These are phyloP conservation scores for Mayetiola destructor DNA, from an alignment of 2,888 invertebrate species.

Conservation along the genomic window DNA sequence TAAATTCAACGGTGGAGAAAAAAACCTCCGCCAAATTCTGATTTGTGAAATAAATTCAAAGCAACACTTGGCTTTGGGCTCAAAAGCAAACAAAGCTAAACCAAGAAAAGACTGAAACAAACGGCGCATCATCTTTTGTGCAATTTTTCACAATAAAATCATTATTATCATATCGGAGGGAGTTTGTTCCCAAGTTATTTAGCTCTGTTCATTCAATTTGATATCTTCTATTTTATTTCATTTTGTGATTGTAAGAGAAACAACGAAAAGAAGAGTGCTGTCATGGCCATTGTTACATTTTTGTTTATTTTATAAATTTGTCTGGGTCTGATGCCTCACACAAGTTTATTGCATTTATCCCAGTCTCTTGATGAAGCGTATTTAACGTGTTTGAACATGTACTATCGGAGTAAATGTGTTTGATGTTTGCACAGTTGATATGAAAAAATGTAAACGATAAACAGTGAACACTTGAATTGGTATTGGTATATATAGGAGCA, in stretches of 20 bases:
- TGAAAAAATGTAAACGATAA: too few species aligned
- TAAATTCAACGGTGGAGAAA: not conserved
- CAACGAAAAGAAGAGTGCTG: not conserved
- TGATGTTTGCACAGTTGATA: too few species aligned
- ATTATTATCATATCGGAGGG: not conserved
- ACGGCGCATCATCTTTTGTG: slow-evolving; percentile 11
- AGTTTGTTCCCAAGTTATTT: not conserved
- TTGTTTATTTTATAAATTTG: slow-evolving; percentile 8
- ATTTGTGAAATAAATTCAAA: too few species aligned
- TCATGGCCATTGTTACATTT: not conserved
- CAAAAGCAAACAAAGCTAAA: not conserved
- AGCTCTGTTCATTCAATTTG: not conserved
- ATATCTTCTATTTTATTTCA: not conserved
- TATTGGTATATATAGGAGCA: too few species aligned
- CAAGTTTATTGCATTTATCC: slow-evolving; percentile 5
- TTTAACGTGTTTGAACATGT: too few species aligned
- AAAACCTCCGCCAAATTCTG: not conserved
- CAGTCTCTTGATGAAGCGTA: too few species aligned
- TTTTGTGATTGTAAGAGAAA: not conserved
- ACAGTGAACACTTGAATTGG: too few species aligned
- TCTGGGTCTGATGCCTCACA: slow-evolving; percentile 9
- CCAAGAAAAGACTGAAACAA: not conserved
- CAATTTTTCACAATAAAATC: slow-evolving; percentile 5
- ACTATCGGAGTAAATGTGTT: too few species aligned
- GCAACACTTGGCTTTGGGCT: too few species aligned